A percentile compares a stretch with the other conserved stretches of the same genome.
Evolutionary conservation across 2,888 invertebrate genomes (phyloP).

Genomic region (Synergus laeviventris): DNA sequence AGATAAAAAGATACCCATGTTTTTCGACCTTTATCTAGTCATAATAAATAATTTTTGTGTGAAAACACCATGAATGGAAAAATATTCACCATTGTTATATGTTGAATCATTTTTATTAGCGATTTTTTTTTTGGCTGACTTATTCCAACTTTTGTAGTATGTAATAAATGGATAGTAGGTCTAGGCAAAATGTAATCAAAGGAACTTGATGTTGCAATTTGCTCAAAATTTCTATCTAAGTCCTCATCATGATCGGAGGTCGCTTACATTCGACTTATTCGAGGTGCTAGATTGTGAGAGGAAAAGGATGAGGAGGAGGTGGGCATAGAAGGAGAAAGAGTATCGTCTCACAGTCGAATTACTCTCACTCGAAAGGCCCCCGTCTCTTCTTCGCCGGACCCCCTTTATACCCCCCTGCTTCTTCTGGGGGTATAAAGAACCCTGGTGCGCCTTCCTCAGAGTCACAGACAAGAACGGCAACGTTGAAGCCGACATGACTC

Average conservation of each 20-base stretch:
- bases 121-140: too few relatives aligned
- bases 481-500: conserved; percentile 75
- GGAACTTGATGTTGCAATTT: not conserved
- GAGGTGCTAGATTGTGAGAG: conserved; percentile 30
- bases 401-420: conserved; percentile 64
- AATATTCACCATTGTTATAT: too few relatives aligned
- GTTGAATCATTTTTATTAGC: too few relatives aligned
- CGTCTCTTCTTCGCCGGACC: conserved; percentile 71
- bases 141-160: too few relatives aligned
- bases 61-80: too few relatives aligned
- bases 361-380: conserved; percentile 72
- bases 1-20: too few relatives aligned
- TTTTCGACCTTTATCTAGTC: too few relatives aligned
- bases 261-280: conserved; percentile 31
- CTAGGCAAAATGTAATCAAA: not conserved
- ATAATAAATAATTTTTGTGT: too few relatives aligned
- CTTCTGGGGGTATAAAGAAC: conserved; percentile 73
- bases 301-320: conserved; percentile 33
- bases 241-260: conserved; percentile 31
- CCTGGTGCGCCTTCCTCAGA: conserved; percentile 71
- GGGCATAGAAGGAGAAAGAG: conserved; percentile 56
- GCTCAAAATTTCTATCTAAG: not conserved
- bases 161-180: too few relatives aligned
- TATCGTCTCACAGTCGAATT: conserved; percentile 68
- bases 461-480: conserved; percentile 76